phyloP scores from a whole-genome alignment of 2,113 vertebrate genomes.

The Lathamus discolor region DNA sequence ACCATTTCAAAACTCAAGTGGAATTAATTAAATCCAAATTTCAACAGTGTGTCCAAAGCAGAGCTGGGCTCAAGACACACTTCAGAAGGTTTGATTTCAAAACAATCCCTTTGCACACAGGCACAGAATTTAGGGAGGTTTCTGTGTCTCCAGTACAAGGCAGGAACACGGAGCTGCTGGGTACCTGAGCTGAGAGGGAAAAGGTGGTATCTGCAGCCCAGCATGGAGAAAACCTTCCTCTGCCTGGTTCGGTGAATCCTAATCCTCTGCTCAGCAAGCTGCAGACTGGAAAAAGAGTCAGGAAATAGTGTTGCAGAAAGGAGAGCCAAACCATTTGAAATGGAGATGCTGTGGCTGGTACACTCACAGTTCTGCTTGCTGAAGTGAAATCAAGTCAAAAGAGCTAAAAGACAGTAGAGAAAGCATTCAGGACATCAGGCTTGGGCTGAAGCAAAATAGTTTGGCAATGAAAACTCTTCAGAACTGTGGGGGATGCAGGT shows the following conservation, averaged over 20 bases:
- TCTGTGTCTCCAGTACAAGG: background rate
- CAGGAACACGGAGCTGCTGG: background rate
- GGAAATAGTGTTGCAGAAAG: constrained; percentile 10
- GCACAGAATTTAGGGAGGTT: constrained; percentile 44
- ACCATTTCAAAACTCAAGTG: constrained; percentile 67
- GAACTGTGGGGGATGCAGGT: background rate
- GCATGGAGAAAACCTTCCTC: background rate
- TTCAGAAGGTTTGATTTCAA: constrained; percentile 66
- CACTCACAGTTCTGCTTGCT: background rate
- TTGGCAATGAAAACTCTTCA: background rate
- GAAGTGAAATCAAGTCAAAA: background rate
- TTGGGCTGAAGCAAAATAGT: background rate
- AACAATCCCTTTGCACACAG: constrained; percentile 44
- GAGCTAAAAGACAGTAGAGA: background rate
- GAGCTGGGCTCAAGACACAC: constrained; percentile 63
- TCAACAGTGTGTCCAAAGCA: constrained; percentile 63
- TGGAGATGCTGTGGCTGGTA: background rate
- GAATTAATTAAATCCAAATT: constrained; percentile 78
- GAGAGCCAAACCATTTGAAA: constrained; percentile 21
- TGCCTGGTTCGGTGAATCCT: background rate
- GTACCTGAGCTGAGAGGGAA: background rate
- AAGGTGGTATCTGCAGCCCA: background rate
- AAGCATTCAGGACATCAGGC: background rate
- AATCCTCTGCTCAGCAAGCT: constrained; percentile 33
- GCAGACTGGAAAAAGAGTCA: constrained; percentile 24